Evolutionary conservation across 2,888 invertebrate genomes (phyloP), one percentile per base, ranked within the genome.

Genomic region (Scaptodrosophila latifasciaeformis): DNA sequence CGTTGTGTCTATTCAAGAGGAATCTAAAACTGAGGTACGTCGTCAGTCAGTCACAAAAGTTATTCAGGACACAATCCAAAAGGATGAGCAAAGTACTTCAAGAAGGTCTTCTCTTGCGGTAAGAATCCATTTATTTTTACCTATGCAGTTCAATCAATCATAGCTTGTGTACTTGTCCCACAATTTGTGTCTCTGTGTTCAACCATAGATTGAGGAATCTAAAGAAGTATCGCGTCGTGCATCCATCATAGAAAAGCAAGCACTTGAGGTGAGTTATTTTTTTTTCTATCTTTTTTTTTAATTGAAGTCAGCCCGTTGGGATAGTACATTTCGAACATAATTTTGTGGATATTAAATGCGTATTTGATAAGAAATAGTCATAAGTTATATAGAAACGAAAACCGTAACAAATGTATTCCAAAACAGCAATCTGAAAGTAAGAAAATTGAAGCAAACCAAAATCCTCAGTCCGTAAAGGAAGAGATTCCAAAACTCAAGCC

Each of bases 401-500:
- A 13, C 15, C 0, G n/a, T n/a, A n/a, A n/a, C n/a, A 57, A 54
- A 50, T 62, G 35, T 61, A 54, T 54, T 31, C 34, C 45, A 45
- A 44, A 21, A 53, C 62, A 84, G 77, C 66, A 79, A 65, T 58
- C 65, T 50, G 79, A 77, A 55, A 77, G 54, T 57, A 81, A 79
- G 43, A 76, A 70, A 54, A 43, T 84, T 51, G 82, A 82, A 50
- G 74, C 84, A 21, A 76, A 82, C 65, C 83, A 87, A 83, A 90
- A 89, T 82, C 87, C 88, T 52, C 89, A 90, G 84, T 68, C 81
- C 48, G 64, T 81, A 43, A 88, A 89, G 78, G 90, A 89, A 86
- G 89, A 89, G 83, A 88, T 90, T 84, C 90, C 90, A 75, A 89
- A 89, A 86, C 87, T 90, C 18, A 90, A 88, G 77, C 84, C 89